These are phyloP conservation scores for Strigamia transsilvanica DNA, from an alignment of 2,888 invertebrate genomes.

Conservation along the genomic window DNA sequence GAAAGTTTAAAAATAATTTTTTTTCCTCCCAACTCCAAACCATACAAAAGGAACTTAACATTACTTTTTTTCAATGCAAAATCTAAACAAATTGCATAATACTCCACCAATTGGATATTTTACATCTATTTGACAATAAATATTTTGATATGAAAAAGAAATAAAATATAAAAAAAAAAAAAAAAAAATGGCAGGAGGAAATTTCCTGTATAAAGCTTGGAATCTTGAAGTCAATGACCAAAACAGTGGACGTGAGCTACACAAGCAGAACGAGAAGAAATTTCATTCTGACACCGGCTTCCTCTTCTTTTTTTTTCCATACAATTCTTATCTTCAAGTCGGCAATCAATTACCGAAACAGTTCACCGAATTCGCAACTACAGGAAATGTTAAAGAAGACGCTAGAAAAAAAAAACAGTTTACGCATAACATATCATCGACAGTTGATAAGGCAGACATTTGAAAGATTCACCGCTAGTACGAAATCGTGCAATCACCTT, in stretches of 20 bases:
- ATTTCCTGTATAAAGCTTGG: constrained; percentile 11
- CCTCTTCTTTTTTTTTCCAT: not conserved
- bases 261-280: not conserved
- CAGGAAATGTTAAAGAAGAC: not conserved
- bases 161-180: not conserved
- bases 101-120: not conserved
- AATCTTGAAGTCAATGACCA: constrained; percentile 21
- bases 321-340: not conserved
- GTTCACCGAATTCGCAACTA: not conserved
- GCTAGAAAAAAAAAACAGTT: too few species aligned
- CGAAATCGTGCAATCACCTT: too few species aligned
- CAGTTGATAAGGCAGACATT: too few species aligned
- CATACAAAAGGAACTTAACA: not conserved
- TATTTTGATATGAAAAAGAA: not conserved
- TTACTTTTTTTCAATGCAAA: not conserved
- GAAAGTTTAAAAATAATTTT: not conserved
- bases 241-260: constrained; percentile 1
- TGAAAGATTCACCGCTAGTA: too few species aligned
- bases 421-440: too few species aligned
- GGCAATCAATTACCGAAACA: not conserved
- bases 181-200: not conserved
- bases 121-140: not conserved
- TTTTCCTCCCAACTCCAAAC: not conserved
- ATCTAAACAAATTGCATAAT: not conserved
- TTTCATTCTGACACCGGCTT: not conserved